phyloP scores from a whole-genome alignment of 2,797 vertebrate genomes.

The Halcyon leucocephala region DNA sequence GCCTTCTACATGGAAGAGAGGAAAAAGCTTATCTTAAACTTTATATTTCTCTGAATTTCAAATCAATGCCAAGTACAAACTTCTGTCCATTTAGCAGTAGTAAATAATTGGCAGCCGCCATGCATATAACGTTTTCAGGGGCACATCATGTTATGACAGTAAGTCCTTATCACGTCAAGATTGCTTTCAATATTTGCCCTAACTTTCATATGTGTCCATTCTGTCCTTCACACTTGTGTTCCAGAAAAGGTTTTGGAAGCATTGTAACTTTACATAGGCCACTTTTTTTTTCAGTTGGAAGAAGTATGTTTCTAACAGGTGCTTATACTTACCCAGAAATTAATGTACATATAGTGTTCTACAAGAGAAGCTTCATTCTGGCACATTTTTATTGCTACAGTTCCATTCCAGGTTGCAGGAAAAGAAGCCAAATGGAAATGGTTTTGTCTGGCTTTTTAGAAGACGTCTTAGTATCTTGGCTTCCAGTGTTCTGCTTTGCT shows the following conservation, averaged over 20 bases:
- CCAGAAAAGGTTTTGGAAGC: neutral
- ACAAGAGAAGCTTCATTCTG: neutral
- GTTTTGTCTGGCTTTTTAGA: constrained; percentile 16
- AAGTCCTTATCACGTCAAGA: neutral
- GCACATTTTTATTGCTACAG: neutral
- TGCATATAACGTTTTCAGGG: neutral
- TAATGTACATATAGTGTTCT: neutral
- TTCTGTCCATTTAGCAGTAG: neutral
- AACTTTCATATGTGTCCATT: neutral
- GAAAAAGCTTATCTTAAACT: neutral
- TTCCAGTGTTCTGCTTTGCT: neutral
- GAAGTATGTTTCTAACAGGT: neutral
- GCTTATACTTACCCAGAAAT: neutral
- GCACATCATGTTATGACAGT: neutral
- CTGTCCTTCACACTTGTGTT: neutral
- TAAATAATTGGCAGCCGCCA: neutral
- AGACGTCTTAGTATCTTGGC: neutral
- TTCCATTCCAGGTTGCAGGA: neutral
- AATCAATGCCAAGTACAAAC: neutral
- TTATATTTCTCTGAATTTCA: neutral
- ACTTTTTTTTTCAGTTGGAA: neutral
- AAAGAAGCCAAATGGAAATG: neutral
- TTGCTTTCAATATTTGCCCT: neutral
- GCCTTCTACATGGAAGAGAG: neutral
- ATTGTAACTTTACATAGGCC: neutral